Percentiles rank a stretch among this genome's conserved stretches.
Conservation (phyloP, 2,888 invertebrate genomes). For the Eupeodes luniger region DNA sequence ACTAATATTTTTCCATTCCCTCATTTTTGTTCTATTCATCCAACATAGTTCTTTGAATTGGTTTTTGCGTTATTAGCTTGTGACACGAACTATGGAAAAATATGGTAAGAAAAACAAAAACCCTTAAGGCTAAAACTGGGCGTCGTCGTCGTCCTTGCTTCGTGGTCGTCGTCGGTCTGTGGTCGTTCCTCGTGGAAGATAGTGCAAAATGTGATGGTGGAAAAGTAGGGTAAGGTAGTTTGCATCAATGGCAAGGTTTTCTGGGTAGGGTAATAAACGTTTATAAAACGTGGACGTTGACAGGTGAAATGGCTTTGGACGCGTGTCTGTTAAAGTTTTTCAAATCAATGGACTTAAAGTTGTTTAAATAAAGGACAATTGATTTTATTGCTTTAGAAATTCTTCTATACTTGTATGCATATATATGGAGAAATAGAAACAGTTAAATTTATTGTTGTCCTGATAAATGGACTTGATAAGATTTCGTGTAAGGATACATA, state of each 20-base stretch:
- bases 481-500: background rate
- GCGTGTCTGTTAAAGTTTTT: slow-evolving; percentile 45
- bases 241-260: background rate
- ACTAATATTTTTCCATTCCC: background rate
- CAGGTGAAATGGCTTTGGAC: slow-evolving; percentile 45
- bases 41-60: slow-evolving; percentile 39
- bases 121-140: slow-evolving; percentile 24
- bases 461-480: slow-evolving; percentile 20
- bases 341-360: slow-evolving; percentile 37
- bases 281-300: slow-evolving; percentile 50
- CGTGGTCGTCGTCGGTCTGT: background rate
- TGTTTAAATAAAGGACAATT: background rate
- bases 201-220: background rate
- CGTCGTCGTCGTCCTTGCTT: background rate
- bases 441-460: slow-evolving; percentile 38
- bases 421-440: slow-evolving; percentile 8
- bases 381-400: slow-evolving; percentile 52
- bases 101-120: background rate
- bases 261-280: background rate
- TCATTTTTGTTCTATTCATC: background rate
- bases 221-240: background rate
- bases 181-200: background rate
- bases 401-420: background rate
- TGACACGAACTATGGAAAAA: slow-evolving; percentile 48
- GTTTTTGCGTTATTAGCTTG: slow-evolving; percentile 48